Base-by-base conservation (phyloP, 2,888 invertebrate genomes). In the Rhingia rostrata region DNA sequence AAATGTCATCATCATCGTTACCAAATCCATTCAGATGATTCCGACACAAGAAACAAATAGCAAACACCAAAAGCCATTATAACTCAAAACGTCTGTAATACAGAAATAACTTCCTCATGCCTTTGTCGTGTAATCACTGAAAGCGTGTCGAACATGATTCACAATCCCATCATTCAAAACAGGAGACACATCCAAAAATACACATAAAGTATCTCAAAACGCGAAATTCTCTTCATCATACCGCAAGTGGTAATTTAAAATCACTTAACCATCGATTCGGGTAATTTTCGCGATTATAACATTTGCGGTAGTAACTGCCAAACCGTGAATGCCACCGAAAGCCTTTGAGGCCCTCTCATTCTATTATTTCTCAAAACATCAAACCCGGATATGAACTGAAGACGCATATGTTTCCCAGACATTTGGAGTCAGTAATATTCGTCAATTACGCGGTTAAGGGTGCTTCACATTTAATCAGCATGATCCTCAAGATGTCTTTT, bases 251-350 rank as follows among this genome's bases (percentile, higher is more conserved):
- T 10, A 77, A 77, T 82, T 72, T 82, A 67, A 77, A 77, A 77
- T 82, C 82, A 77, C 77, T 82, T 82, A 72, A 53, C 66, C 51
- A 72, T 53, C 75, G 70, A 66, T 82, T 77, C 66, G 37, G 77
- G 54, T 77, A 72, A 72, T 82, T 82, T 82, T 22, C 47, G 30
- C 54, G 37, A 82, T 49, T 77, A 72, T 66, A 43, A 61, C 54
- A 47, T 45, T 45, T 45, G 43, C 43, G 12, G 5, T 9, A 47
- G 14, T 45, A 12, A 22, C 22, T 6, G 5, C 7, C 4, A 9
- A 49, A 49, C 6, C 30, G 10, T 10, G 30, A 32, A 49, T 5
- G 30, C 10, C 30, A 30, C 30, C 30, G 10, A 4, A 56, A 35
- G 66, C 10, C 66, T 47, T 39, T 30, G 54, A 61, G 45, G 14